Percentiles rank a stretch among this genome's conserved stretches.
These are phyloP conservation scores for Apostichopus leukothele DNA, from an alignment of 53 echinoderm and acorn worm genomes.

Conservation along the genomic window DNA sequence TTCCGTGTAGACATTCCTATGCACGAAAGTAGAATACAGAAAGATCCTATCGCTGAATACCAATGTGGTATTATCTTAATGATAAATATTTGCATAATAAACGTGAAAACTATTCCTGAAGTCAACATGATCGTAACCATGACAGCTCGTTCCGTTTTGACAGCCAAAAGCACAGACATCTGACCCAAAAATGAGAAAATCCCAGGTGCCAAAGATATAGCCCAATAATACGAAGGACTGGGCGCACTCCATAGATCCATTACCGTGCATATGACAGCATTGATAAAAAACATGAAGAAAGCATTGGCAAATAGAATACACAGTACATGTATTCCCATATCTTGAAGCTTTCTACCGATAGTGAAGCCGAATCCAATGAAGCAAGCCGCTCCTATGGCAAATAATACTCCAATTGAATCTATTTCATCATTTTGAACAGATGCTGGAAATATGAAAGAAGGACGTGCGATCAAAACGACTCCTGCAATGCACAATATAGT, in stretches of 20 bases:
- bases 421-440: not conserved
- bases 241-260: slow-evolving; percentile 5
- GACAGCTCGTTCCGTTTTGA: slow-evolving; percentile 25
- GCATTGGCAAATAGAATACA: not conserved
- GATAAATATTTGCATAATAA: slow-evolving; percentile 13
- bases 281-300: not conserved
- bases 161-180: not conserved
- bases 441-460: slow-evolving; percentile 27
- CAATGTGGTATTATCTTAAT: slow-evolving; percentile 25
- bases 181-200: slow-evolving; percentile 10
- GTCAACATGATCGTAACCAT: slow-evolving; percentile 26
- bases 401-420: slow-evolving; percentile 17
- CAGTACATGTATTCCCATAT: not conserved
- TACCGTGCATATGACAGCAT: slow-evolving; percentile 6
- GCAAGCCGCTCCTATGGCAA: not conserved
- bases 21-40: not conserved
- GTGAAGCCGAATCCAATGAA: not conserved
- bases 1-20: slow-evolving; percentile 34
- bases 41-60: slow-evolving; percentile 32
- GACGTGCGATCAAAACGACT: slow-evolving; percentile 15
- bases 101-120: slow-evolving; percentile 7
- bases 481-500: slow-evolving; percentile 21
- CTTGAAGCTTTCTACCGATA: not conserved
- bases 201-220: slow-evolving; percentile 4
- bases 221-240: slow-evolving; percentile 22